Conservation (phyloP, 2,113 vertebrate genomes). For the Bufo bufo region DNA sequence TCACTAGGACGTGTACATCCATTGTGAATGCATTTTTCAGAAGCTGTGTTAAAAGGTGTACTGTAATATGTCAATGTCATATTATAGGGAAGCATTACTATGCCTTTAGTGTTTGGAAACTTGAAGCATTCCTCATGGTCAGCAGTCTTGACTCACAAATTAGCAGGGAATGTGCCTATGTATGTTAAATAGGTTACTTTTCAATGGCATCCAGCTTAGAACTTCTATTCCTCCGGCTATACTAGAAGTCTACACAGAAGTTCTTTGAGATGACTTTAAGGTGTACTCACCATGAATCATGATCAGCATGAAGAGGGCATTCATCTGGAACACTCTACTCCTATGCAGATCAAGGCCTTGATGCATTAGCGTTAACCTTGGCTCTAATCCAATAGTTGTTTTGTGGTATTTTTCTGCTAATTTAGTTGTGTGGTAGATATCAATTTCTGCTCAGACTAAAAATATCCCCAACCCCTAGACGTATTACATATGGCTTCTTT, state of each 20-base stretch:
- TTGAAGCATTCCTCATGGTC: not conserved
- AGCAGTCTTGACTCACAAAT: not conserved
- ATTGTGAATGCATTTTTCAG: not conserved
- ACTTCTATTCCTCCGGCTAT: not conserved
- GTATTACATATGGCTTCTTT: not conserved
- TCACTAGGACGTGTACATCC: constrained; percentile 31
- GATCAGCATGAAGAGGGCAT: not conserved
- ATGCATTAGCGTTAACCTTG: not conserved
- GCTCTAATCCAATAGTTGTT: not conserved
- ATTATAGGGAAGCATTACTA: not conserved
- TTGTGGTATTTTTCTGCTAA: not conserved
- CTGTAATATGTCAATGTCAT: not conserved
- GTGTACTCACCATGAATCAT: not conserved
- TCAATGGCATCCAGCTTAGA: not conserved
- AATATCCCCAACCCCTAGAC: not conserved
- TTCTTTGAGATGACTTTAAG: not conserved
- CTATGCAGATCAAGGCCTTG: not conserved
- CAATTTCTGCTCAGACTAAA: not conserved
- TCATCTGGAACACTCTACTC: not conserved
- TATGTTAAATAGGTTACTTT: not conserved
- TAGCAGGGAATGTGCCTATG: not conserved
- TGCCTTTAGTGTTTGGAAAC: not conserved
- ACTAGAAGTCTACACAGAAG: not conserved
- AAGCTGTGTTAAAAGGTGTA: not conserved
- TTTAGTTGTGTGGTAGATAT: too few relatives aligned